Conservation (phyloP, 2,888 invertebrate genomes). For the Physocephala rufipes region DNA sequence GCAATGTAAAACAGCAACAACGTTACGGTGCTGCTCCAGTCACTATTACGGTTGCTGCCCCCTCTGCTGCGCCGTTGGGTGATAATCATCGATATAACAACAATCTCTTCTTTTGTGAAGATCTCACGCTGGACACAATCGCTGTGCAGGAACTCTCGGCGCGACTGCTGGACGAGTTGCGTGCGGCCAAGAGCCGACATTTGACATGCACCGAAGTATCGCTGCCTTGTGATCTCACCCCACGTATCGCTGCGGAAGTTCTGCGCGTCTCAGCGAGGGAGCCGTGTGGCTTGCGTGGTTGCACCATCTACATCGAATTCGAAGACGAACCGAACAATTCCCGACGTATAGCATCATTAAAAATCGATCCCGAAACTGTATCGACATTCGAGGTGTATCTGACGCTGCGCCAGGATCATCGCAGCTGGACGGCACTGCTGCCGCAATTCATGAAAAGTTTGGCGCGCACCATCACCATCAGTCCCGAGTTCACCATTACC, state of each 20-base stretch:
- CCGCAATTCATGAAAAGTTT: conserved; percentile 61
- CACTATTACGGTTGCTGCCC: conserved; percentile 50
- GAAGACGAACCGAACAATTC: conserved; percentile 61
- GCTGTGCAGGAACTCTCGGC: conserved; percentile 52
- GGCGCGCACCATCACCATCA: conserved; percentile 60
- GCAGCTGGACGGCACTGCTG: conserved; percentile 59
- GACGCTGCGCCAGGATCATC: conserved; percentile 60
- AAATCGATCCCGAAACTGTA: conserved; percentile 59
- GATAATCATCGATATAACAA: conserved; percentile 32
- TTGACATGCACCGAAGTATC: conserved; percentile 61
- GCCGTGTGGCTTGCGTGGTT: conserved; percentile 60
- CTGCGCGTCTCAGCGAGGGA: conserved; percentile 60
- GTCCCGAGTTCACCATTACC: conserved; percentile 60
- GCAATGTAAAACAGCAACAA: conserved; percentile 16
- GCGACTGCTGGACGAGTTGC: conserved; percentile 56
- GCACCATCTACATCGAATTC: conserved; percentile 61
- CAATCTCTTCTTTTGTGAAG: conserved; percentile 49
- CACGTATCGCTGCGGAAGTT: conserved; percentile 59
- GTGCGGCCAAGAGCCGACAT: conserved; percentile 59
- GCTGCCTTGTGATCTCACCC: conserved; percentile 63
- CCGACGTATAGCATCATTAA: conserved; percentile 59
- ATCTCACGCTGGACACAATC: conserved; percentile 47
- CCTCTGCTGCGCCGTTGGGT: conserved; percentile 39
- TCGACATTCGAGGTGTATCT: conserved; percentile 60
- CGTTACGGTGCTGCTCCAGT: conserved; percentile 27